phyloP scores from a whole-genome alignment of 1,140 invertebrate genomes.

The Drosophila carrolli region DNA sequence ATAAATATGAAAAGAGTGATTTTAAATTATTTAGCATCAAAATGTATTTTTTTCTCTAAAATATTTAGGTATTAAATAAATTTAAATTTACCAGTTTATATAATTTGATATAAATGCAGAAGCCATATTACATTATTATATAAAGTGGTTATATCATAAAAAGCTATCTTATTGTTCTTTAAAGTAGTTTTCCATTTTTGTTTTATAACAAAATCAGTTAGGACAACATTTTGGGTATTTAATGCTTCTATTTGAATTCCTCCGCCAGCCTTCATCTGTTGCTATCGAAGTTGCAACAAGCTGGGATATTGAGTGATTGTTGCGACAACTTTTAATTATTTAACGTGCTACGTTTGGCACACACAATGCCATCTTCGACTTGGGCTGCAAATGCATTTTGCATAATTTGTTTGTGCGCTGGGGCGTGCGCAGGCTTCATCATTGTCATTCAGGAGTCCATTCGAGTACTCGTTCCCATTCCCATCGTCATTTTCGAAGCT shows the following conservation, averaged over 20 bases:
- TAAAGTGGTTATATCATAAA: too few species aligned
- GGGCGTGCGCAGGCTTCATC: slow-evolving; percentile 52
- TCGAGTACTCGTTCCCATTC: neutral
- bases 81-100: too few species aligned
- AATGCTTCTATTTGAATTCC: neutral
- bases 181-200: too few species aligned
- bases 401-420: slow-evolving; percentile 77
- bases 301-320: slow-evolving; percentile 29
- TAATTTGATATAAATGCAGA: too few species aligned
- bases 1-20: too few species aligned
- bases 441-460: slow-evolving; percentile 12
- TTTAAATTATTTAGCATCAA: too few species aligned
- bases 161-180: too few species aligned
- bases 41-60: too few species aligned
- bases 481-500: slow-evolving; percentile 24
- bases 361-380: slow-evolving; percentile 39
- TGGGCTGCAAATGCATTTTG: slow-evolving; percentile 70
- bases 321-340: slow-evolving; percentile 68
- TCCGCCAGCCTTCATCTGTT: neutral
- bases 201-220: too few species aligned
- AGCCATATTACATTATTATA: too few species aligned
- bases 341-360: slow-evolving; percentile 59
- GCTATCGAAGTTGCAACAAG: neutral
- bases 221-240: neutral
- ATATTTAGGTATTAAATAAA: too few species aligned